Conservation (phyloP, 2,888 invertebrate species). For the Apamea epomidion region DNA sequence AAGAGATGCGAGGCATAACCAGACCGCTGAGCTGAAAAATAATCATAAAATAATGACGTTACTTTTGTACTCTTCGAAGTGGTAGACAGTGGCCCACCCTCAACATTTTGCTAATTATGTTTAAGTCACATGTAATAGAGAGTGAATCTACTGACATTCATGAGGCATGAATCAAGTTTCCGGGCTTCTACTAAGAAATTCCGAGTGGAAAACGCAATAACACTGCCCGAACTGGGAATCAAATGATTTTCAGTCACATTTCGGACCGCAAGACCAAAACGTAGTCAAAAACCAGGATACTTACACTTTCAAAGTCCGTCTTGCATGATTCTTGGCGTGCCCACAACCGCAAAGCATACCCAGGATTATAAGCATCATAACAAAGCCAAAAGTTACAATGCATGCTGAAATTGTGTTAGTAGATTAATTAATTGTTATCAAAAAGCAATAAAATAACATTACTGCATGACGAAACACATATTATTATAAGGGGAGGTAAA, state of each 20-base stretch:
- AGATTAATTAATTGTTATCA: constrained; percentile 15
- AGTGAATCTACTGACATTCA: neutral
- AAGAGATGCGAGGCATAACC: constrained; percentile 91
- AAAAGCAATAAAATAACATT: constrained; percentile 1
- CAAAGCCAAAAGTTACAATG: constrained; percentile 82
- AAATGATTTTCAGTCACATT: neutral
- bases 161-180: neutral
- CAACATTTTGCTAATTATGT: neutral
- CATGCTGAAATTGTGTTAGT: constrained; percentile 77
- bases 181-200: neutral
- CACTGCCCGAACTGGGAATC: no score
- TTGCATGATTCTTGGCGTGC: constrained; percentile 82
- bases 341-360: constrained; percentile 88
- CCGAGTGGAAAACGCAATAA: rapidly evolving
- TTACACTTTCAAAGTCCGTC: constrained; percentile 85
- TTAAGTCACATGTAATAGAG: neutral
- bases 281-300: constrained; percentile 60
- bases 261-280: neutral
- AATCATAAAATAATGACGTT: neutral
- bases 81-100: neutral
- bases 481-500: neutral
- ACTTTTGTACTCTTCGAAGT: neutral
- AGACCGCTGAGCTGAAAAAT: constrained; percentile 87
- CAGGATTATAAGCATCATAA: constrained; percentile 87
- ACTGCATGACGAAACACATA: neutral